Evolutionary conservation across 2,113 vertebrate species (phyloP), one percentile per base, ranked within the genome.

Genomic region (Mesitornis unicolor): DNA sequence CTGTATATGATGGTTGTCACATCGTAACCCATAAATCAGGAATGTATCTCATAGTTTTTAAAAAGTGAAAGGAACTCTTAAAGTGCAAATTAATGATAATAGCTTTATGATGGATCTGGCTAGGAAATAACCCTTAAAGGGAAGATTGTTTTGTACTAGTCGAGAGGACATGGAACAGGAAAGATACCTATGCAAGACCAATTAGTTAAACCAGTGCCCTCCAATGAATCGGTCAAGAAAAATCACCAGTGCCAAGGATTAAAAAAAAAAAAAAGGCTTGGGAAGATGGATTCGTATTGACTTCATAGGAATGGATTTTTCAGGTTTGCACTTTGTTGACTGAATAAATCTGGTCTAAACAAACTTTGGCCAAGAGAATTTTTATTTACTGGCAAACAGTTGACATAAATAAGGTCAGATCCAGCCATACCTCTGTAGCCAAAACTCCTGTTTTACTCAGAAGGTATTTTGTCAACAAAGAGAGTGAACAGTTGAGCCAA

Each of bases 231-330:
- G 95, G 95, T 36, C 67, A 87, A 97, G 97, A 98, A 98, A 97
- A 97, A 97, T 97, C 90, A 94, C 95, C 43, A 22, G 33, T 94
- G 96, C 89, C 93, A 96, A 89, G 96, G 96, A 97, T 94, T n/a
- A n/a, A n/a, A 94, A 96, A 95, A 97, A 95, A 83, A 92, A 71
- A 88, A 85, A 76, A 38, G 85, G 89, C 97, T 97, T 96, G 96
- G 92, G 95, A 94, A 98, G 96, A 98, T 97, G 96, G 97, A 98
- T 98, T 98, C 94, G 95, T 97, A 95, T 96, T 94, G 97, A 97
- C 95, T 97, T 97, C 95, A 96, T 51, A 93, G 91, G 83, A 92
- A 95, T 87, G 97, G 78, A 97, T 96, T 97, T 98, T 97, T 97
- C 97, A 97, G 33, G 36, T 97, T 97, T 97, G 90, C 92, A 79